Base-by-base conservation (phyloP, 2,113 vertebrate genomes). In the Mystacornis crossleyi region DNA sequence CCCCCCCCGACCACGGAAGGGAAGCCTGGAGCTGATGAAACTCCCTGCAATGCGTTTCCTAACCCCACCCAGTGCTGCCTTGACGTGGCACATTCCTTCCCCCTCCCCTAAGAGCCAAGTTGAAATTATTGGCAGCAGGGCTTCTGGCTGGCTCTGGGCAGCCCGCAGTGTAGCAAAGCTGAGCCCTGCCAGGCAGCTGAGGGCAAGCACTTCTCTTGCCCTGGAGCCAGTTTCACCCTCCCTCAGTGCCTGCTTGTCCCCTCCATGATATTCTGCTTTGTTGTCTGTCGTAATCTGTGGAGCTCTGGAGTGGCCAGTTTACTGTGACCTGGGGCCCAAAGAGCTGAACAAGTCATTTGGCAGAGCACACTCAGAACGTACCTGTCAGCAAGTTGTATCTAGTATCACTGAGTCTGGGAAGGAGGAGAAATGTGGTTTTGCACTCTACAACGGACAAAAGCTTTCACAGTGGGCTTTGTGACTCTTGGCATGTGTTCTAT, bases 1-100 rank as follows among this genome's bases (percentile, higher is more conserved):
- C 18, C 5, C 33, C 5, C 18, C 3, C n/a, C 53, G 19, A 48
- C 48, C 40, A 14, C 47, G 47, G 85, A 61, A 69, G 33, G 67
- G 65, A 81, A 69, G 58, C 24, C 73, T 11, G 24, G 38, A 89
- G 92, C 80, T 97, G 97, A 91, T 60, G 86, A 90, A 97, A 96
- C 25, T 42, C 55, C 8, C 48, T 43, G 92, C 48, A 87, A 85
- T 13, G 2, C 9, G 1, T 73, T 61, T 73, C 18, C 24, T 73
- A 78, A 40, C 92, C 53, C 88, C 95, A 81, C 88, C 80, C 88
- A 33, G 16, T 4, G 8, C 62, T 77, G 85, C 47, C 66, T 91
- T 77, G 84, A 91, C 31, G 24, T 95, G 86, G 95, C 82, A 67
- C 1, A 9, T 51, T 91, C 62, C 71, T 51, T 55, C 53, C 60